Conservation (phyloP, 2,113 vertebrate species). For the Tapirus terrestris region DNA sequence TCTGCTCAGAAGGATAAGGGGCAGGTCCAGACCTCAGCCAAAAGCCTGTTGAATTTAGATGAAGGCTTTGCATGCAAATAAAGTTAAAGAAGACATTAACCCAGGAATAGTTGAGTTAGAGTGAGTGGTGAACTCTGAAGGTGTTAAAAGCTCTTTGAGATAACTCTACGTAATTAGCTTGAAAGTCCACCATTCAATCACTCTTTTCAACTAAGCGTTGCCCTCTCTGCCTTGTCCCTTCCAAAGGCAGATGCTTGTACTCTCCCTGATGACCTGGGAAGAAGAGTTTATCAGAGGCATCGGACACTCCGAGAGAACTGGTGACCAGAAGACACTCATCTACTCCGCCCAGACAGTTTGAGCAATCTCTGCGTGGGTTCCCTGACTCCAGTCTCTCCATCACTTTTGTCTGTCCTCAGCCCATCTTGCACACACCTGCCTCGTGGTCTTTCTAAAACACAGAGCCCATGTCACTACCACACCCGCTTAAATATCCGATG, state of each 20-base stretch:
- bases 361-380: rapidly evolving
- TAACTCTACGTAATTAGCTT: background rate
- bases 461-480: rapidly evolving
- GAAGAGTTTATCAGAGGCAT: background rate
- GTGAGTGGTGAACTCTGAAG: background rate
- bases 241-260: background rate
- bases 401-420: rapidly evolving
- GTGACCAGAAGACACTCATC: background rate
- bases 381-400: background rate
- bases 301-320: background rate
- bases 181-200: rapidly evolving
- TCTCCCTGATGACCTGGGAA: rapidly evolving
- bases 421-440: too few species aligned
- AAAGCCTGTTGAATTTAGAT: background rate
- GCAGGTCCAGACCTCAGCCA: background rate
- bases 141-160: background rate
- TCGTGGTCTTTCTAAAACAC: rapidly evolving
- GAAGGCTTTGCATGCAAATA: background rate
- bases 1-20: background rate
- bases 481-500: background rate
- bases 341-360: rapidly evolving
- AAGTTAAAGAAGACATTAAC: background rate
- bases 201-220: background rate
- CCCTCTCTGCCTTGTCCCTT: background rate
- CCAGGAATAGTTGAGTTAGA: background rate